Evolutionary conservation across 2,888 invertebrate species (phyloP), one percentile per base, ranked within the genome.

Genomic region (Tenthredo scrophulariae): DNA sequence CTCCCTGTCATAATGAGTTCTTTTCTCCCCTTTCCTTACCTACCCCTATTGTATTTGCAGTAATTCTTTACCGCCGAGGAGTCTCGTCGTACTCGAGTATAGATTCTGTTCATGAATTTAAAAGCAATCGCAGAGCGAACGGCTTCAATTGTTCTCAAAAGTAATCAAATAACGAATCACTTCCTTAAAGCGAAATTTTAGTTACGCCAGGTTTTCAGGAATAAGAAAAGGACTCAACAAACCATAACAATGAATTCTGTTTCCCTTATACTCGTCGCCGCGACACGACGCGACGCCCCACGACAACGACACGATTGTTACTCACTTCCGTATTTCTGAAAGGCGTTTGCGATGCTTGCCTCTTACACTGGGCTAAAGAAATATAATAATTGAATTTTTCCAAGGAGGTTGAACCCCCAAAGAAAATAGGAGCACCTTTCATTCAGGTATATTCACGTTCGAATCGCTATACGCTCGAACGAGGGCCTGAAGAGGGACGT

Each of bases 91-190:
- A 46, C 43, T 46, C 15, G 43, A 33, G 26, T 43, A 22, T 22
- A 26, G 40, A 46, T 74, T n/a, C 62, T 46, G n/a, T 43, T 46
- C 43, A 7, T 43, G 40, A 29, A 40, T 22, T 22, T 7, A 18
- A 50, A 77, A 22, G 10, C 54, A 33, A 77, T 67, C 26, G 62
- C 6, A 15, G 15, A 29, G 15, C 37, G 37, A 67, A 33, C 50
- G 46, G 9, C 29, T 50, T 15, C 29, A 0, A 3, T 77, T 77
- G 33, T 77, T 77, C 77, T 40, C 77, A 2, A 33, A 33, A 33
- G 29, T 50, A 33, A 77, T 77, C 50, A 77, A 77, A 77, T 77
- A 77, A 50, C 77, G 77, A 77, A 77, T 50, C 46, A 33, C 50
- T 54, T 77, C 33, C 54, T 77, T 18, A 18, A 54, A 54, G 77